Conservation (phyloP, 2,797 vertebrate genomes). For the Enteromius thamalakanensis region DNA sequence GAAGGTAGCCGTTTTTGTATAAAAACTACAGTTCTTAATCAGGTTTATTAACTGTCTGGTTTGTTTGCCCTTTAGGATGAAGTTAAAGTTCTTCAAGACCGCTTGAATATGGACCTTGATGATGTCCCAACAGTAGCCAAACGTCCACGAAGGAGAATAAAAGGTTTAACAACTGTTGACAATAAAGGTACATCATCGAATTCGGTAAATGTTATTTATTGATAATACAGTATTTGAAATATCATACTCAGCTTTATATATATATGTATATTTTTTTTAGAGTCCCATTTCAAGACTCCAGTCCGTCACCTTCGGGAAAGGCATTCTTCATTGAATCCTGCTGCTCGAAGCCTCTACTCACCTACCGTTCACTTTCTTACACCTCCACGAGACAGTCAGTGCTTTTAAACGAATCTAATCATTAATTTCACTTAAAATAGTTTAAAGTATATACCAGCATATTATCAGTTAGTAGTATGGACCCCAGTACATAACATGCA, state of each 20-base stretch:
- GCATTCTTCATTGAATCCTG: conserved; percentile 60
- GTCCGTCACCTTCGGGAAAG: conserved; percentile 61
- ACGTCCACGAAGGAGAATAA: conserved; percentile 40
- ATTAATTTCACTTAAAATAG: neutral
- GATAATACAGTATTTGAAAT: neutral
- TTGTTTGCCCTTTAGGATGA: conserved; percentile 32
- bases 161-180: conserved; percentile 9
- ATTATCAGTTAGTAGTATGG: neutral
- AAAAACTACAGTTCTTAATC: conserved; percentile 3
- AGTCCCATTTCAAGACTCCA: conserved; percentile 76
- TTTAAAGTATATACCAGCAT: neutral
- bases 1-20: neutral
- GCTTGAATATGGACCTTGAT: conserved; percentile 47
- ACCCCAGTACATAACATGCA: neutral
- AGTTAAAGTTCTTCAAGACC: conserved; percentile 45
- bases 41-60: neutral
- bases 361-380: conserved; percentile 79
- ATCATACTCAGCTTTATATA: neutral
- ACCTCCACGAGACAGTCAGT: conserved; percentile 80
- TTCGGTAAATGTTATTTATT: neutral
- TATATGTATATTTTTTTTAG: conserved; percentile 44
- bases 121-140: conserved; percentile 50
- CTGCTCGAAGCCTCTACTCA: conserved; percentile 75
- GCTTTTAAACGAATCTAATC: neutral
- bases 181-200: conserved; percentile 43